phyloP scores from a whole-genome alignment of 2,113 vertebrate species.

The Porphyrio hochstetteri region DNA sequence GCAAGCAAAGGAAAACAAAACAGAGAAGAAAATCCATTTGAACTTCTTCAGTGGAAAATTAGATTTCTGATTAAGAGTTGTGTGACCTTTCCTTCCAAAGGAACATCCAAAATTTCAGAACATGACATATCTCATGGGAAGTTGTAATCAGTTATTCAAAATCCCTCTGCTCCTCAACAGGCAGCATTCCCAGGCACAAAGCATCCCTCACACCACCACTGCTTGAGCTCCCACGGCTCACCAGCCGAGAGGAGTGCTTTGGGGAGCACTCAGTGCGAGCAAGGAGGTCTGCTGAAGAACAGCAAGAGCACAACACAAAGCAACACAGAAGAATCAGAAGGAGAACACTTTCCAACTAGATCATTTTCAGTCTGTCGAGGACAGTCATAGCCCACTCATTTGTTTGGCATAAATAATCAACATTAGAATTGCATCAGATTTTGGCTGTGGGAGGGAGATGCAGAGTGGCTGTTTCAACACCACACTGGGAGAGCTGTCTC shows the following conservation, averaged over 20 bases:
- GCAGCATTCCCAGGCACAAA: not conserved
- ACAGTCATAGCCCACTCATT: not conserved
- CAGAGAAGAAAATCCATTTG: not conserved
- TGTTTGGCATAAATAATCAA: not conserved
- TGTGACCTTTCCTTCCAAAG: not conserved
- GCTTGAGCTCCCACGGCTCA: not conserved
- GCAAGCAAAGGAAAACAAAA: not conserved
- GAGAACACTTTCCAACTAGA: not conserved
- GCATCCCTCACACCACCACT: not conserved
- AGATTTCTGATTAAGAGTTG: not conserved
- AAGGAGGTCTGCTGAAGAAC: not conserved
- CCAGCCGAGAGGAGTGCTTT: accelerated
- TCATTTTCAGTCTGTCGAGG: not conserved
- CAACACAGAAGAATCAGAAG: not conserved
- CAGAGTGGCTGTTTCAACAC: not conserved
- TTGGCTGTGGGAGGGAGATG: not conserved
- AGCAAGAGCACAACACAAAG: not conserved
- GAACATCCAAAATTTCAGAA: not conserved
- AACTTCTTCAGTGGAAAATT: not conserved
- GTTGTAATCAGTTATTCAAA: not conserved
- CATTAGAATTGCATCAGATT: slow-evolving; percentile 39
- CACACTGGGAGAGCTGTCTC: not conserved
- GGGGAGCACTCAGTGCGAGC: not conserved
- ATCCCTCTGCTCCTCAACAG: not conserved
- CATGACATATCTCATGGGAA: not conserved